phyloP scores from a whole-genome alignment of 1,140 invertebrate genomes.

The Agraylea sexmaculata region DNA sequence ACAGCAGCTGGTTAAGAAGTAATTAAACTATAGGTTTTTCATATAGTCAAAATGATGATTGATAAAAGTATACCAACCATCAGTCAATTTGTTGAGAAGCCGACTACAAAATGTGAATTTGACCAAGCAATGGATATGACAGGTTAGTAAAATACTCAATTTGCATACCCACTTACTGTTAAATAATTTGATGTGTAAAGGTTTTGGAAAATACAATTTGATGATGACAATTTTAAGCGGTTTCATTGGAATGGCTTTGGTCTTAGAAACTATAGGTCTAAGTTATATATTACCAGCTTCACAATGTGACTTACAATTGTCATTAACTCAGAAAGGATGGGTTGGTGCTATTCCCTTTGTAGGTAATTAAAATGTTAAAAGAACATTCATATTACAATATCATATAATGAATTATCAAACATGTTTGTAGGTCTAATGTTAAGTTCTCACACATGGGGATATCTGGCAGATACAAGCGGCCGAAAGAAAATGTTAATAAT shows the following conservation, averaged over 20 bases:
- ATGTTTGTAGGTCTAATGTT: slow-evolving; percentile 43
- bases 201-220: slow-evolving; percentile 13
- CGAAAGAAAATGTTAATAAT: slow-evolving; percentile 53
- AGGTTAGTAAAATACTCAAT: slow-evolving; percentile 5
- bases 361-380: slow-evolving; percentile 21
- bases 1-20: no score
- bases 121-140: slow-evolving; percentile 11
- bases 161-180: background rate
- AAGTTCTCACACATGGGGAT: slow-evolving; percentile 61
- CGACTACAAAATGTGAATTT: background rate
- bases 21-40: no score
- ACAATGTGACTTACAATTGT: slow-evolving; percentile 31
- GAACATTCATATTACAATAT: background rate
- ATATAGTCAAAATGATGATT: background rate
- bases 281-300: slow-evolving; percentile 26
- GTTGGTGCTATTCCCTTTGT: slow-evolving; percentile 27
- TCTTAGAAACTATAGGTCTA: slow-evolving; percentile 14
- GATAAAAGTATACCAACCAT: slow-evolving; percentile 1
- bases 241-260: slow-evolving; percentile 28
- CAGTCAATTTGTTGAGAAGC: background rate
- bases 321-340: slow-evolving; percentile 26
- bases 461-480: slow-evolving; percentile 63
- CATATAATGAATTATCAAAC: slow-evolving; percentile 19
- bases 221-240: slow-evolving; percentile 28
- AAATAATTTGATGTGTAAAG: slow-evolving; percentile 5